Conservation (phyloP, 2,797 vertebrate species). For the Sciaenops ocellatus region DNA sequence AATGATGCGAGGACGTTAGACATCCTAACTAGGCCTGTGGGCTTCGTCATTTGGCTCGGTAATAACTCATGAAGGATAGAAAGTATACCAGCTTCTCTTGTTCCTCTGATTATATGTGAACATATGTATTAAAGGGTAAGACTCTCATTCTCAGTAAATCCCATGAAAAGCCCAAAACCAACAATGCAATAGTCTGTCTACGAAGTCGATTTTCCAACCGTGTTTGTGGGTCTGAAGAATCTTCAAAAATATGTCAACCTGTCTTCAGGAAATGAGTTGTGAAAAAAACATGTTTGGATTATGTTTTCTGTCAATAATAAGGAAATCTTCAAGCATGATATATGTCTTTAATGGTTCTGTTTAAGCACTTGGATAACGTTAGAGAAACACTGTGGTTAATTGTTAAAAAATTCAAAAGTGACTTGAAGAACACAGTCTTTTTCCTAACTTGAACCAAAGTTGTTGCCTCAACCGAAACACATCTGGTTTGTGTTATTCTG, state of each 20-base stretch:
- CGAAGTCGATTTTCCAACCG: no score
- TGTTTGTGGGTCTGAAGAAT: neutral
- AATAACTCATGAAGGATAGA: slow-evolving; percentile 21
- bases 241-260: neutral
- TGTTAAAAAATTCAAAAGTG: no score
- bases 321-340: neutral
- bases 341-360: neutral
- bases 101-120: neutral
- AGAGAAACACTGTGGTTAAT: neutral
- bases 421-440: neutral
- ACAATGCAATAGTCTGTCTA: neutral
- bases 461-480: no score
- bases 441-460: no score
- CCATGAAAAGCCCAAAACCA: neutral
- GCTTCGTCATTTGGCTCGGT: slow-evolving; percentile 35
- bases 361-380: neutral
- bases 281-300: neutral
- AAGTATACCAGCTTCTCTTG: neutral
- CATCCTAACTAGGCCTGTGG: slow-evolving; percentile 35
- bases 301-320: neutral
- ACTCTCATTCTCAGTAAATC: neutral
- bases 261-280: neutral
- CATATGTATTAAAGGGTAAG: neutral
- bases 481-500: no score
- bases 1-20: slow-evolving; percentile 14